These are phyloP conservation scores for Drosophila greeni DNA, from an alignment of 2,888 invertebrate species.

Conservation along the genomic window DNA sequence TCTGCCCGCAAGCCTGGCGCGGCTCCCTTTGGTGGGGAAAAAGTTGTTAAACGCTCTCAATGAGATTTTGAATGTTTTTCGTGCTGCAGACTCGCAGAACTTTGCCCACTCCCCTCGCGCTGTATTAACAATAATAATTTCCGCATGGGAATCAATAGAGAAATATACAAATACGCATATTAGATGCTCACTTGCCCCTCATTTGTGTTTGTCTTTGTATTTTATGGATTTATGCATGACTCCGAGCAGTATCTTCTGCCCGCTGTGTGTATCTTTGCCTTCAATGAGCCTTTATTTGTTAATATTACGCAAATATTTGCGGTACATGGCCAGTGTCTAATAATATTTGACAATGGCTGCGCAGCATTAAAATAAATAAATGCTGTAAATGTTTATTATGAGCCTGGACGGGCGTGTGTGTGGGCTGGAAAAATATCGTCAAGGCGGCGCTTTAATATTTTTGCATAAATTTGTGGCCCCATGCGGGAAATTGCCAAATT, in stretches of 20 bases:
- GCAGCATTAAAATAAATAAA: conserved; percentile 66
- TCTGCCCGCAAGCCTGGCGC: conserved; percentile 38
- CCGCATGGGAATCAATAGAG: conserved; percentile 65
- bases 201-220: conserved; percentile 61
- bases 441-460: conserved; percentile 26
- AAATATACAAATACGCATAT: conserved; percentile 46
- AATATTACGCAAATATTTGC: conserved; percentile 73
- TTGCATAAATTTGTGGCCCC: conserved; percentile 33
- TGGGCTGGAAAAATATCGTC: conserved; percentile 16
- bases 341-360: conserved; percentile 64
- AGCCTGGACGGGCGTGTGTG: not conserved
- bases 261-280: conserved; percentile 41
- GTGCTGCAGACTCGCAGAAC: conserved; percentile 44
- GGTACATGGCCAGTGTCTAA: conserved; percentile 69
- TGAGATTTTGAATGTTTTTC: conserved; percentile 71
- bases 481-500: conserved; percentile 62
- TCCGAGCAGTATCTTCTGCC: conserved; percentile 35
- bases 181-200: conserved; percentile 37
- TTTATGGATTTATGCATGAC: conserved; percentile 69
- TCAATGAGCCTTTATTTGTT: conserved; percentile 69
- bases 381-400: conserved; percentile 52
- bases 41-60: conserved; percentile 69
- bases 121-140: conserved; percentile 71
- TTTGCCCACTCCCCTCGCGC: not conserved
- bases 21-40: conserved; percentile 2